Conservation (phyloP, 2,113 vertebrate species). For the Lasiurus borealis region DNA sequence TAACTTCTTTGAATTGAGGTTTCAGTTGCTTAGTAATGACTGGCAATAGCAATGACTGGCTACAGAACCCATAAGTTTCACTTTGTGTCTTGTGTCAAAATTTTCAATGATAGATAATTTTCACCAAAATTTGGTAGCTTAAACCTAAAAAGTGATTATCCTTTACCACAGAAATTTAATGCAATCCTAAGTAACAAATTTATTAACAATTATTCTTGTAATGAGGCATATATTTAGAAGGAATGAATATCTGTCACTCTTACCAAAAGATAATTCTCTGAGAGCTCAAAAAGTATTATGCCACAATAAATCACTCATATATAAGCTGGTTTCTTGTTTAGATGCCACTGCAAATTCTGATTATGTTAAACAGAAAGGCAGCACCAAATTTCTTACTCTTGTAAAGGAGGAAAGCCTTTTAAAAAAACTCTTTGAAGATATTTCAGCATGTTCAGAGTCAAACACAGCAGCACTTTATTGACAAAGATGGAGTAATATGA, state of each 20-base stretch:
- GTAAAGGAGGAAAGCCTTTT: conserved; percentile 39
- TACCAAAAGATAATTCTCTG: conserved; percentile 51
- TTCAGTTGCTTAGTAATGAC: conserved; percentile 41
- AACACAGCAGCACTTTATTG: conserved; percentile 80
- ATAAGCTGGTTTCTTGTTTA: not conserved
- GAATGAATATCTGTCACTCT: conserved; percentile 49
- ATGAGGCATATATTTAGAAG: conserved; percentile 25
- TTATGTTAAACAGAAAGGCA: conserved; percentile 48
- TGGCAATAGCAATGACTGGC: conserved; percentile 7
- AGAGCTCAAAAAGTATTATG: conserved; percentile 46
- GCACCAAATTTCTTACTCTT: conserved; percentile 25
- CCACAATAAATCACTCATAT: conserved; percentile 29
- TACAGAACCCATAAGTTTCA: conserved; percentile 28
- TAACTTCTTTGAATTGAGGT: conserved; percentile 52
- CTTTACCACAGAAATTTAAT: conserved; percentile 39
- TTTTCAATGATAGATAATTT: conserved; percentile 35
- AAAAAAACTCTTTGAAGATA: conserved; percentile 29
- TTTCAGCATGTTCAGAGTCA: conserved; percentile 60
- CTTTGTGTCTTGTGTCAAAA: conserved; percentile 40
- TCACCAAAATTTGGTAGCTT: conserved; percentile 54
- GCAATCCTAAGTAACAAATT: conserved; percentile 42
- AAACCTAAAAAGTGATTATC: conserved; percentile 60
- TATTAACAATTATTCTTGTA: conserved; percentile 57
- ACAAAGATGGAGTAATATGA: conserved; percentile 62
- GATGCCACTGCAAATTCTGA: not conserved